Conservation (phyloP, 2,113 vertebrate genomes). For the Saguinus midas region DNA sequence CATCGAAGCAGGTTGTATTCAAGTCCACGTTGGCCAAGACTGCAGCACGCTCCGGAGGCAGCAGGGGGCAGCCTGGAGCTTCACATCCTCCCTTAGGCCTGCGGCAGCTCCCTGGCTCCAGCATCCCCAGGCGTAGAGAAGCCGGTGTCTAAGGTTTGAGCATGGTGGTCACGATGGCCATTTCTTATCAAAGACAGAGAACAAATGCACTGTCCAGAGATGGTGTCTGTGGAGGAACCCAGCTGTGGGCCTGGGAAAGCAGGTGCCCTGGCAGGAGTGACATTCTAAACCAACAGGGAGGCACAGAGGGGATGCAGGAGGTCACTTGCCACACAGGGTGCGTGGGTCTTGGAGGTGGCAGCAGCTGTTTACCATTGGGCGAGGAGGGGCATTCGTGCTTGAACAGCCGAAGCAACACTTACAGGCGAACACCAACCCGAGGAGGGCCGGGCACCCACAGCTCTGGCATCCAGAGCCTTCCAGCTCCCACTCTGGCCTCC, state of each 20-base stretch:
- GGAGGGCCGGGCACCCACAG: background rate
- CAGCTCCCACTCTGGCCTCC: background rate
- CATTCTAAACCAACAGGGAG: background rate
- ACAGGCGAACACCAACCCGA: background rate
- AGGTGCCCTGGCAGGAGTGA: background rate
- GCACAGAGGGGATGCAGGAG: background rate
- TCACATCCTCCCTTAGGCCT: fast-evolving
- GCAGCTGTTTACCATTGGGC: background rate
- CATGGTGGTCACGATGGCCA: fast-evolving
- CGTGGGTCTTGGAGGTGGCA: too few relatives aligned
- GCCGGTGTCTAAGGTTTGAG: background rate
- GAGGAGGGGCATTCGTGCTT: background rate
- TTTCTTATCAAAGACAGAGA: background rate
- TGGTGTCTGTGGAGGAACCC: background rate
- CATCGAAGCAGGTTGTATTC: fast-evolving
- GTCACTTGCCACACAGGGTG: background rate
- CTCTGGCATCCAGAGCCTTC: background rate
- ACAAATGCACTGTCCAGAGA: background rate
- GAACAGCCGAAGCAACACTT: background rate
- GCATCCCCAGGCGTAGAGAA: fast-evolving
- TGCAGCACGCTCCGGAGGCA: background rate
- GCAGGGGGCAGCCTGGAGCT: constrained; percentile 60
- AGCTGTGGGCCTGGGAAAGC: too few relatives aligned
- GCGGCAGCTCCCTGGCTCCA: background rate
- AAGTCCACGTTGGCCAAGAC: background rate